Base-by-base conservation (phyloP, 2,888 invertebrate species). In the Pegoplata infirma region DNA sequence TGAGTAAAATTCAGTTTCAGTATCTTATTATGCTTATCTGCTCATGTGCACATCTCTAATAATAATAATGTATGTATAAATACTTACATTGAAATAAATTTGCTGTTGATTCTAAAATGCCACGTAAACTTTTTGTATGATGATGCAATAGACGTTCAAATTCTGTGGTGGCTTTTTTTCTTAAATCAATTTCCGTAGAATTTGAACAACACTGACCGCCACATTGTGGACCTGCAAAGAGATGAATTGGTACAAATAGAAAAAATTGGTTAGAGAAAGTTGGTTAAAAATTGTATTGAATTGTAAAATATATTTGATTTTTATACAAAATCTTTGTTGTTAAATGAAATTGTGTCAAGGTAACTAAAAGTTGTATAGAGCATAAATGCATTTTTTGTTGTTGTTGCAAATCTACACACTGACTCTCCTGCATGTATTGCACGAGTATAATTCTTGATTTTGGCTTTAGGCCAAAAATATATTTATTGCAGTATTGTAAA, bases 111-210 rank as follows among this genome's bases (percentile, higher is more conserved):
- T 94, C 92, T 82, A 96, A 91, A 76, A 95, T 91, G 82, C 95
- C 95, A 82, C 94, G 93, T 76, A 95, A 91, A 82, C 94, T 94
- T 85, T 93, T 91, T 72, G 94, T 94, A 82, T 94, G 93, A 86
- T 93, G 92, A 80, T 93, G 92, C 81, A 94, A 91, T 84, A 94
- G 91, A 80, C 91, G 91, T 84, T 94, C 93, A 84, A 95, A 94
- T 84, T 93, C 87, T 44, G 83, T 83, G 49, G 88, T 85, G 44
- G 89, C 87, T 81, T 87, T 89, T 76, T 86, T 84, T 75, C 86
- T 86, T 80, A 90, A 83, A 73, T 89, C 87, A 78, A 82, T 81
- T 83, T 90, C 89, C 12, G 89, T 89, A 81, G 86, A 82, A 82
- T 89, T 89, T 68, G 86, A 86, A 83, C 89, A 90, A 59, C 89